phyloP scores from a whole-genome alignment of 2,888 invertebrate genomes.

The Mactromeris polynyma region DNA sequence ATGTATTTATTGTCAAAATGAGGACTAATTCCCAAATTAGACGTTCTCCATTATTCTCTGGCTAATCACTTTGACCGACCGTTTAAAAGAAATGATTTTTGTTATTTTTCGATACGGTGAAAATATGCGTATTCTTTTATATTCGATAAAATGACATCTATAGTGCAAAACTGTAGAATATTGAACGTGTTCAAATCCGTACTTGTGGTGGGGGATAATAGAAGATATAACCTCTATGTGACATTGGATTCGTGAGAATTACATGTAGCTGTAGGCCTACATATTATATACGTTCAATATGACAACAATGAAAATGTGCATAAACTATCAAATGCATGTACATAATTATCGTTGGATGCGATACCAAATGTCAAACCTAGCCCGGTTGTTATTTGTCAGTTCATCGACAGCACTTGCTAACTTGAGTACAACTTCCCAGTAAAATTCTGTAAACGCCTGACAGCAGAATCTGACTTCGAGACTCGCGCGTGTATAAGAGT shows the following conservation, averaged over 20 bases:
- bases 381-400: too few relatives aligned
- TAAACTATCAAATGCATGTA: too few relatives aligned
- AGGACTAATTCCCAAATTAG: constrained; percentile 63
- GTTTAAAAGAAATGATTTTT: constrained; percentile 59
- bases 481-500: too few relatives aligned
- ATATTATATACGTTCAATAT: too few relatives aligned
- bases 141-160: constrained; percentile 27
- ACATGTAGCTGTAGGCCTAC: neutral
- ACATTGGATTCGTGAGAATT: neutral
- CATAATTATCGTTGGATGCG: too few relatives aligned
- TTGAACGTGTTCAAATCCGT: constrained; percentile 3
- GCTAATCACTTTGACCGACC: constrained; percentile 58
- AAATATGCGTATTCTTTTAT: constrained; percentile 59
- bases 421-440: too few relatives aligned
- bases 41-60: constrained; percentile 44
- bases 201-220: neutral
- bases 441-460: too few relatives aligned
- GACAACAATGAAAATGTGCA: too few relatives aligned
- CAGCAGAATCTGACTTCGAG: too few relatives aligned
- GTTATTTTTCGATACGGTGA: constrained; percentile 64
- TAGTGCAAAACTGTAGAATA: neutral
- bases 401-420: too few relatives aligned
- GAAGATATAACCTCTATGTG: neutral
- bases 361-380: too few relatives aligned
- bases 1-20: constrained; percentile 71